A percentile compares a stretch with the other conserved stretches of the same genome.
Evolutionary conservation across 2,888 invertebrate genomes (phyloP).

Genomic region (Caenorhabditis sp.): DNA sequence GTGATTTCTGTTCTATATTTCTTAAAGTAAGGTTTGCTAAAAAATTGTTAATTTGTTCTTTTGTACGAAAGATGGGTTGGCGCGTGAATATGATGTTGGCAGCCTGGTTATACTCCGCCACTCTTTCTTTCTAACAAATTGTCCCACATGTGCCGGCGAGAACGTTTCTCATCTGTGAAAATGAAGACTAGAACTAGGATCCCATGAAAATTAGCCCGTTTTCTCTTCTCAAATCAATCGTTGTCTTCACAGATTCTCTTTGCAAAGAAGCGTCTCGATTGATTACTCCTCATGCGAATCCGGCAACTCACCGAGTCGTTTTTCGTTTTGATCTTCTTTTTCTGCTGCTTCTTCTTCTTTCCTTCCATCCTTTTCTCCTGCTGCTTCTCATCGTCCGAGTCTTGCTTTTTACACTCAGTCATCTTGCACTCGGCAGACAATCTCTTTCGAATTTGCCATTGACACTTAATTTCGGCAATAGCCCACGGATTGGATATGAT

Average conservation of each 20-base stretch:
- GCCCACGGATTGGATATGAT: conserved; percentile 3
- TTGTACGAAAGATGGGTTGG: not conserved
- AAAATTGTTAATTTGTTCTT: too few relatives aligned
- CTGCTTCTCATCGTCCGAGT: conserved; percentile 54
- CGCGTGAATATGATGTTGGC: not conserved
- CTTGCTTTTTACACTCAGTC: conserved; percentile 61
- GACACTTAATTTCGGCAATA: conserved; percentile 62
- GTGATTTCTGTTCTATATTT: too few relatives aligned
- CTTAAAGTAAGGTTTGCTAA: too few relatives aligned
- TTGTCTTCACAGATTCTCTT: not conserved
- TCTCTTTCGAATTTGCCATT: conserved; percentile 63
- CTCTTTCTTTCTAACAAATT: conserved; percentile 5
- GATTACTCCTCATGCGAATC: conserved; percentile 60
- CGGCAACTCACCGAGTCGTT: conserved; percentile 54
- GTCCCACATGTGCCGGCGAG: conserved; percentile 13
- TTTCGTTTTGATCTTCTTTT: conserved; percentile 56
- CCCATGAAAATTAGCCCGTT: conserved; percentile 14
- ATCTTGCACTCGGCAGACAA: conserved; percentile 53
- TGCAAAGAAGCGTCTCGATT: conserved; percentile 40
- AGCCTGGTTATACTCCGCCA: not conserved
- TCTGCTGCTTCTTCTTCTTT: conserved; percentile 32
- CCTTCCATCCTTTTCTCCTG: conserved; percentile 25
- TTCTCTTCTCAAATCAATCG: conserved; percentile 53
- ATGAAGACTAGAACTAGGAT: not conserved
- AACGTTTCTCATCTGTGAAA: conserved; percentile 3